These are phyloP conservation scores for Promerops cafer DNA, from an alignment of 2,113 vertebrate species.

Conservation along the genomic window DNA sequence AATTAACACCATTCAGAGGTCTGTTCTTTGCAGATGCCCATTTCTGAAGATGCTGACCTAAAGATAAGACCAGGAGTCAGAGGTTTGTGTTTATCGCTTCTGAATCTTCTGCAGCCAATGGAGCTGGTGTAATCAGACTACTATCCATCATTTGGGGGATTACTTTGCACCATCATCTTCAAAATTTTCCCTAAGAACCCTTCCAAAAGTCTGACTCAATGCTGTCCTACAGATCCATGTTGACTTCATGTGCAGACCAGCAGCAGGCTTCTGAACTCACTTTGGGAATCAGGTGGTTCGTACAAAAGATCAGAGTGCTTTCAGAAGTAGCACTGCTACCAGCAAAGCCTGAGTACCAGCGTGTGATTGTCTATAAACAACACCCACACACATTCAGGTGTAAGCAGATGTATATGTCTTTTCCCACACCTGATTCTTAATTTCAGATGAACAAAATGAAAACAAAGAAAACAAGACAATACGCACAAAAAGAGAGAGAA, in stretches of 20 bases:
- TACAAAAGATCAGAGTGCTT: neutral
- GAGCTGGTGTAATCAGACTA: neutral
- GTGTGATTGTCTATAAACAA: neutral
- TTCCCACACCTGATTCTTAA: neutral
- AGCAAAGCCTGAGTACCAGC: rapidly evolving
- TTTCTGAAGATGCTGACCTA: neutral
- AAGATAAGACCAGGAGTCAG: neutral
- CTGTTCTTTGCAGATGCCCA: neutral
- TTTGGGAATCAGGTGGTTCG: neutral
- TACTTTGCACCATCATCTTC: neutral
- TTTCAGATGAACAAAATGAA: neutral
- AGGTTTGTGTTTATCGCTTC: neutral
- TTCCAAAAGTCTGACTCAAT: neutral
- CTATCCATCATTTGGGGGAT: neutral
- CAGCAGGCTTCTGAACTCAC: neutral
- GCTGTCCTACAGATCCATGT: neutral
- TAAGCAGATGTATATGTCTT: neutral
- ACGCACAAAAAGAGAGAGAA: neutral
- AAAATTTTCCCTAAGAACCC: neutral
- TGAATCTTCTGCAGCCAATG: neutral
- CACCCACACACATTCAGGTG: rapidly evolving
- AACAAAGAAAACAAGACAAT: neutral
- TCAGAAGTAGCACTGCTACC: neutral
- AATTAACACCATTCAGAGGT: neutral
- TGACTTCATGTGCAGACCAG: rapidly evolving